Evolutionary conservation across 2,797 vertebrate genomes (phyloP).

Genomic region (Pangasius macronema): DNA sequence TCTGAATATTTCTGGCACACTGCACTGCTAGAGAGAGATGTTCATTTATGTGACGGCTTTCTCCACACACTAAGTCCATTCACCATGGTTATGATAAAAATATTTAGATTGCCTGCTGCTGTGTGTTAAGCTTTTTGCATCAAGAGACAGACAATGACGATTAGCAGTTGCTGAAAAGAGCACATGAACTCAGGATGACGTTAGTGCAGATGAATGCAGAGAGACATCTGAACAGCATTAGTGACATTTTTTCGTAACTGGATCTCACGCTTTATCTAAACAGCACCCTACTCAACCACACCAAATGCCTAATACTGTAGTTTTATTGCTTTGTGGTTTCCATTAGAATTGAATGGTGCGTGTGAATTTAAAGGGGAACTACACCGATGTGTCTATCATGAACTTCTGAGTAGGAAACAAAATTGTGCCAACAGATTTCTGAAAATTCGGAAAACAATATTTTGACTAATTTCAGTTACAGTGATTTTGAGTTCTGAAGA

Average conservation of each 20-base stretch:
- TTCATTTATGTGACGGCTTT: background rate
- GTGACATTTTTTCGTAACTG: conserved; percentile 2
- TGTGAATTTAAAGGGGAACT: background rate
- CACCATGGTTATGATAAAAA: conserved; percentile 12
- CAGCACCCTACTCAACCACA: background rate
- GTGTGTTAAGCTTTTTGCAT: background rate
- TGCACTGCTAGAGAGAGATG: background rate
- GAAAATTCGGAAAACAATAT: background rate
- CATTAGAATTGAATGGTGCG: background rate
- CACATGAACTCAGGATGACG: background rate
- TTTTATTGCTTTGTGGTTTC: conserved; percentile 19
- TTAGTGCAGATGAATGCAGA: background rate
- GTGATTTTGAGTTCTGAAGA: background rate
- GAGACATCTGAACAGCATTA: background rate
- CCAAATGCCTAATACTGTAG: background rate
- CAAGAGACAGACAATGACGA: conserved; percentile 1
- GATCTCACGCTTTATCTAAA: conserved; percentile 13
- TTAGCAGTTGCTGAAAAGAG: background rate
- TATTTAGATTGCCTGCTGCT: background rate
- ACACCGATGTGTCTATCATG: background rate
- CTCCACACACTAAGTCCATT: background rate
- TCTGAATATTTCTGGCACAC: background rate
- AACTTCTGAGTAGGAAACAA: background rate
- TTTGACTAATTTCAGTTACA: background rate
- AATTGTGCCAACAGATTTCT: background rate